Evolutionary conservation across 2,113 vertebrate species (phyloP), one percentile per base, ranked within the genome.

Genomic region (Terrapene triunguis): DNA sequence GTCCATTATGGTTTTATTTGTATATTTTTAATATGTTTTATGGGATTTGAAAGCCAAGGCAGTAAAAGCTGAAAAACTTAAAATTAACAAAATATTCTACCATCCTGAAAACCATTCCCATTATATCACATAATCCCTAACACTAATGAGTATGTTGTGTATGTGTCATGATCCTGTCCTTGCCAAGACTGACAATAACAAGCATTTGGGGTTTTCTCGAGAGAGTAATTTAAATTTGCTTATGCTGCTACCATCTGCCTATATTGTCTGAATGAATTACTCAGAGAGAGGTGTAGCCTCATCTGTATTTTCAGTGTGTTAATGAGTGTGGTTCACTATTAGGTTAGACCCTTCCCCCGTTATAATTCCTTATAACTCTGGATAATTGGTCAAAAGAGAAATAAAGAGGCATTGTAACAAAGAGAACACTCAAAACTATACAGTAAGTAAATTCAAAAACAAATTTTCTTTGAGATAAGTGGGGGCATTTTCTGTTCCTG

Each of bases 1-100:
- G 38, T n/a, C 80, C 47, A 92, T 93, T 91, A 51, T 72, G 19
- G 55, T 35, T 97, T 79, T 87, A 80, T 86, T 94, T 96, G 12
- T 65, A n/a, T 85, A 48, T 89, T 92, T 90, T 80, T n/a, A 90
- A 88, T 89, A 22, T 0, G 0, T 82, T 48, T 59, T 94, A 38
- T 0, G 0, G 22, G n/a, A 55, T 74, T 85, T 88, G 78, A 93
- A 92, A 87, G 51, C n/a, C 0, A 0, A 48, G 25, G n/a, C 81
- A 80, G n/a, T 44, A 53, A 84, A 93, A 42, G 16, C 76, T 57
- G 4, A 79, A 76, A 14, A 53, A 87, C n/a, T 54, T 85, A 53
- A 91, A 22, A 74, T 62, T 83, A 90, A 87, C 17, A 72, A 92
- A 85, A 42, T 50, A 25, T 69, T 95, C 55, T 27, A 59, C 69